A percentile compares a stretch with the other conserved stretches of the same genome.
Evolutionary conservation across 1,140 invertebrate genomes (phyloP).

Genomic region (Micrasema minimum): DNA sequence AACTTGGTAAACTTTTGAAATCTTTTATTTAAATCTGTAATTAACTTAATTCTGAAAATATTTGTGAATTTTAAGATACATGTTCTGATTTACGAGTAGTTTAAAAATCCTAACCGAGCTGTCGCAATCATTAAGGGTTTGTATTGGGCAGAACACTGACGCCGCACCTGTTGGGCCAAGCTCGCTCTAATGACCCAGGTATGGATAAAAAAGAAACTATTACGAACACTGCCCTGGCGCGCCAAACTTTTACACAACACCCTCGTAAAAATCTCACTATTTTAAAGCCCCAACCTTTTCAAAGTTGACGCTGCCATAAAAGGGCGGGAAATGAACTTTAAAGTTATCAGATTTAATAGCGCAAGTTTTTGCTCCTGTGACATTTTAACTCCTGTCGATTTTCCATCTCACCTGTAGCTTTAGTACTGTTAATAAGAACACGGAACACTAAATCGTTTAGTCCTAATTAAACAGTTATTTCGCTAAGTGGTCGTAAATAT

Average conservation of each 20-base stretch:
- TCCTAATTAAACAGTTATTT: background rate
- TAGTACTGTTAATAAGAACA: background rate
- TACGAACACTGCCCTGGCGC: background rate
- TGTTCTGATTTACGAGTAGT: no score
- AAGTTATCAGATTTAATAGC: slow-evolving; percentile 3
- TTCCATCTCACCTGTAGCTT: slow-evolving; percentile 21
- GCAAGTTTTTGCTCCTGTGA: slow-evolving; percentile 8
- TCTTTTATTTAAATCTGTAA: no score
- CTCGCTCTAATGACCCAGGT: no score
- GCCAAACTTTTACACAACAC: slow-evolving; percentile 4
- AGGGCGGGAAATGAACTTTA: slow-evolving; percentile 5
- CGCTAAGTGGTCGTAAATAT: slow-evolving; percentile 8
- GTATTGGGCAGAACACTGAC: background rate
- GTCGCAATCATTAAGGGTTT: slow-evolving; percentile 6
- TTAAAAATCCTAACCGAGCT: background rate
- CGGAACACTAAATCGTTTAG: background rate
- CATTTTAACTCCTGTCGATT: slow-evolving; percentile 4
- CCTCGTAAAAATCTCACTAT: slow-evolving; percentile 19
- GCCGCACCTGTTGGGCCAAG: slow-evolving; percentile 15
- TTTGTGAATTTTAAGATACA: no score
- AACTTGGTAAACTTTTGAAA: no score
- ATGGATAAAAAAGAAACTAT: no score
- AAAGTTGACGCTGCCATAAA: background rate
- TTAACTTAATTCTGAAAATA: no score
- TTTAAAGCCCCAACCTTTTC: background rate